Base-by-base conservation (phyloP, 2,113 vertebrate genomes). In the Chauna torquata region DNA sequence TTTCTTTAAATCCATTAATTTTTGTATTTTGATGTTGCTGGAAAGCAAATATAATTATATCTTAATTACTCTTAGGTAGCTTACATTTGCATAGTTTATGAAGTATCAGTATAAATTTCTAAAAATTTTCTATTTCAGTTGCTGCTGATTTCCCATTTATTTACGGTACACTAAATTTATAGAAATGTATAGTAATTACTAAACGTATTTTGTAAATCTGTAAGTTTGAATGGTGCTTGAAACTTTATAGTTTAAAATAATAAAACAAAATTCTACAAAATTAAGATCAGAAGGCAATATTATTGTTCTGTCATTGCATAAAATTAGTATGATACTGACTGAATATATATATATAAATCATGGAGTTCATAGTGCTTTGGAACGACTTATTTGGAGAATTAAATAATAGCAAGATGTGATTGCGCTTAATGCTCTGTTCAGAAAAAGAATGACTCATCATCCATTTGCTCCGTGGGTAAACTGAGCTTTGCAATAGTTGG, bases 401-500 rank as follows among this genome's bases (percentile, higher is more conserved):
- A 94, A 95, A 82, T 85, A 93, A 88, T 72, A 61, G 58, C 19
- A 69, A 90, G 68, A 65, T 83, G 86, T 89, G 76, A 74, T 50
- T 92, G 79, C 34, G 54, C 58, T 90, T 96, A 86, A 80, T 88
- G 64, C 62, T 80, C 40, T 88, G 0, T 77, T 82, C 74, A 88
- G 71, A 44, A 92, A 86, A 90, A 70, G 66, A 93, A 90, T 96
- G 87, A 96, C 77, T 96, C 87, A 90, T 82, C 81, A 65, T 70
- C 62, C 71, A 57, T 65, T 96, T 87, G 62, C 58, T 96, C 85
- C 82, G 70, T 88, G 45, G 44, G 30, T 49, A 44, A 95, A 82
- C n/a, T 66, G 54, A 90, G 83, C 69, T 96, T 65, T 82, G 79
- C 62, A 61, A 42, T 66, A 66, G 58, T 66, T 85, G 58, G 87